phyloP scores from a whole-genome alignment of 2,113 vertebrate species.

The Cisticola juncidis region DNA sequence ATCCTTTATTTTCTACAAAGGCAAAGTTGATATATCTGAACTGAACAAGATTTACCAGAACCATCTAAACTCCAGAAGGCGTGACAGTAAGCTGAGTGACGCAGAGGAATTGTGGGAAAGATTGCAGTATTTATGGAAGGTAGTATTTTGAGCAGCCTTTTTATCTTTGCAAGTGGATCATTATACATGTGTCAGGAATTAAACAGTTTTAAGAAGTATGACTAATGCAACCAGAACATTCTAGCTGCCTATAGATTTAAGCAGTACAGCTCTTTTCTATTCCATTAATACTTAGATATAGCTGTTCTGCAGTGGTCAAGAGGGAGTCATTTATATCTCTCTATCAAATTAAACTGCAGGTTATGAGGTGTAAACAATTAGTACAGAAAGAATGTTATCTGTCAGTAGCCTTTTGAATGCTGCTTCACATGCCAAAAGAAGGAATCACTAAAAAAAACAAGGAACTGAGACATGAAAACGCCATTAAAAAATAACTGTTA shows the following conservation, averaged over 20 bases:
- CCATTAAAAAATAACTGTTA: neutral
- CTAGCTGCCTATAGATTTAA: neutral
- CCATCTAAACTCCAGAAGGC: conserved; percentile 60
- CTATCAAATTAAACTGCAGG: neutral
- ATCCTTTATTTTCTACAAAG: conserved; percentile 72
- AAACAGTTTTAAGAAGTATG: conserved; percentile 33
- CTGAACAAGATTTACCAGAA: conserved; percentile 81
- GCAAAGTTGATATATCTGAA: conserved; percentile 85
- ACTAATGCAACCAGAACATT: conserved; percentile 40
- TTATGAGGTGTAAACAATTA: neutral
- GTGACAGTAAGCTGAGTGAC: conserved; percentile 42
- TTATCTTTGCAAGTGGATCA: conserved; percentile 51
- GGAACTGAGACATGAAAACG: neutral
- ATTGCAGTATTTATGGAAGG: conserved; percentile 89
- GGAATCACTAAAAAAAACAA: neutral
- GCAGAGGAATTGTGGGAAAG: conserved; percentile 76
- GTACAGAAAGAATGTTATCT: neutral
- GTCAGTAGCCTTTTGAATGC: neutral
- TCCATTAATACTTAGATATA: conserved; percentile 24
- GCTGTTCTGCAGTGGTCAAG: neutral
- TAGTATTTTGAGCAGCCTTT: conserved; percentile 74
- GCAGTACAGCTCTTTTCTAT: neutral
- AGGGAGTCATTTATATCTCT: neutral
- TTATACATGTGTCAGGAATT: conserved; percentile 45
- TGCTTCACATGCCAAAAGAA: neutral